Percentiles rank a stretch among this genome's conserved stretches.
Conservation (phyloP, 2,797 vertebrate species). For the Australoheros facetus region DNA sequence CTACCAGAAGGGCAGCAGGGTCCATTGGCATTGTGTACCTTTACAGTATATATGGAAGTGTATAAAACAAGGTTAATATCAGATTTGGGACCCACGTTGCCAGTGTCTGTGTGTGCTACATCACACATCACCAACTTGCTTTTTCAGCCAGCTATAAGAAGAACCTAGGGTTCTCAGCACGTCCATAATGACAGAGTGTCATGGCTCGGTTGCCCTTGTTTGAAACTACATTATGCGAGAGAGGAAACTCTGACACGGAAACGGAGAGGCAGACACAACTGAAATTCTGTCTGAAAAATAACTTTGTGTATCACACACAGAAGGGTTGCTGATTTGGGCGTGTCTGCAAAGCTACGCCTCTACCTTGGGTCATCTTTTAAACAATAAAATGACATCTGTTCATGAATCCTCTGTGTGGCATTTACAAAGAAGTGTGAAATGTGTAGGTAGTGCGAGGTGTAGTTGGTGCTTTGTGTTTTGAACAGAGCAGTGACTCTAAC, state of each 20-base stretch:
- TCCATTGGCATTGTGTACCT: too few relatives aligned
- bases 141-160: not conserved
- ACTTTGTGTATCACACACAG: not conserved
- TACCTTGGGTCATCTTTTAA: slow-evolving; percentile 12
- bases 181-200: not conserved
- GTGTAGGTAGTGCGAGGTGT: slow-evolving; percentile 44
- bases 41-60: too few relatives aligned
- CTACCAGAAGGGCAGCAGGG: too few relatives aligned
- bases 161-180: not conserved
- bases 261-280: not conserved
- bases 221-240: too few relatives aligned
- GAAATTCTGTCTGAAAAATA: not conserved
- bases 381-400: slow-evolving; percentile 47
- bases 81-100: not conserved
- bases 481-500: slow-evolving; percentile 45
- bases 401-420: slow-evolving; percentile 50
- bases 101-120: not conserved
- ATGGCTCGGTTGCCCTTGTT: not conserved
- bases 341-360: not conserved
- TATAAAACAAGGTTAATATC: not conserved
- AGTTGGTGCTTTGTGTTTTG: slow-evolving; percentile 50
- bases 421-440: slow-evolving; percentile 57
- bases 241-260: not conserved
- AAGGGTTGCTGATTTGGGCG: not conserved
- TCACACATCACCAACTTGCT: not conserved